Base-by-base conservation (phyloP, 2,888 invertebrate species). In the Platynereis dumerilii region DNA sequence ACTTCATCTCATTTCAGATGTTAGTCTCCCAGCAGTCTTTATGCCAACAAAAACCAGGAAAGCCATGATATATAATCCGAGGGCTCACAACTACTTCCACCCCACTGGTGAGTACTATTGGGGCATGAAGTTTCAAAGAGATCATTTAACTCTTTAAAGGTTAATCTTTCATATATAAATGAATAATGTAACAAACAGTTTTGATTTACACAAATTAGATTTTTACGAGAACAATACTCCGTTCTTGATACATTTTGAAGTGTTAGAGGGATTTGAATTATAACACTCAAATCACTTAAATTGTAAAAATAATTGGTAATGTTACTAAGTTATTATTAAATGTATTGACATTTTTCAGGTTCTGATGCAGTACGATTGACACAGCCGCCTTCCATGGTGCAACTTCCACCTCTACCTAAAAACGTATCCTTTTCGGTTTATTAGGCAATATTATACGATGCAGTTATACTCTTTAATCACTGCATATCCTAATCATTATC, bases 61-160 rank as follows among this genome's bases (percentile, higher is more conserved):
- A 52, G 73, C 82, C 58, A 68, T 54, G 17, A 69, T 71, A 10
- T 84, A 74, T 73, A 84, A 84, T 69, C 83, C 83, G 1, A 65
- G 83, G 62, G 83, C 83, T 17, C 79, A 78, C 65, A 77, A 81
- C 66, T 83, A 83, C 65, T 84, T 84, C 71, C 83, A 83, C 65
- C 77, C 82, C 0, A 78, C 78, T 70, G 83, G 82, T 76, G 29
- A 24, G 55, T 55, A 3, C 17, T n/a, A n/a, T n/a, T n/a, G n/a
- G n/a, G n/a, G n/a, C n/a, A n/a, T n/a, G n/a, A n/a, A n/a, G n/a
- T n/a, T n/a, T n/a, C n/a, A n/a, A n/a, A n/a, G n/a, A n/a, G n/a
- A n/a, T n/a, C n/a, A n/a, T n/a, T n/a, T n/a, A n/a, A n/a, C 17
- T 55, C 12, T 10, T 22, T 15, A 15, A 27, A 7, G 26, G 26